Conservation (phyloP, 2,113 vertebrate genomes). For the Alligator sinensis region DNA sequence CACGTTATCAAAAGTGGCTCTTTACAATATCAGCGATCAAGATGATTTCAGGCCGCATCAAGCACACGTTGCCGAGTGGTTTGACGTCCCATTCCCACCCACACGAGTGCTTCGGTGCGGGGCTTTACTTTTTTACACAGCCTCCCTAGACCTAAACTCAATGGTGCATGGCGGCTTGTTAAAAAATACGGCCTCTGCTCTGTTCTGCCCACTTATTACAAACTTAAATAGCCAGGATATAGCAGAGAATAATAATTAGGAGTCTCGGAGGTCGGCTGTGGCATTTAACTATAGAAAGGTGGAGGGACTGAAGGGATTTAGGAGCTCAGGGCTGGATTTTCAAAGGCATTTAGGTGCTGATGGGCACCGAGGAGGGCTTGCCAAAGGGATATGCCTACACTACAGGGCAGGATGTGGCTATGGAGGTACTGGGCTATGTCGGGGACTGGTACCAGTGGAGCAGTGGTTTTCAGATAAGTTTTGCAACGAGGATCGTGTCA, state of each 20-base stretch:
- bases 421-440: fast-evolving
- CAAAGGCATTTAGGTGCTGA: fast-evolving
- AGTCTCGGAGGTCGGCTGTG: not conserved
- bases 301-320: fast-evolving
- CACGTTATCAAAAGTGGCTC: conserved; percentile 55
- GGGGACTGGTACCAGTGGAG: not conserved
- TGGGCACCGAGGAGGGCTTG: not conserved
- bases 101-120: fast-evolving
- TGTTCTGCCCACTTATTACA: not conserved
- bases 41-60: conserved; percentile 54
- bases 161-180: fast-evolving
- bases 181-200: fast-evolving
- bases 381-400: not conserved
- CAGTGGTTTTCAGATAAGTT: not conserved
- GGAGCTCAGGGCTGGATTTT: fast-evolving
- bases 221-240: fast-evolving
- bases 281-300: fast-evolving
- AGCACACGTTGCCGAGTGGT: not conserved
- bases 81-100: not conserved
- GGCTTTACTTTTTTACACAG: fast-evolving
- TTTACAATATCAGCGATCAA: conserved; percentile 47
- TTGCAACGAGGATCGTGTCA: too few species aligned
- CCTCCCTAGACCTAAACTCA: fast-evolving
- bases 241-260: fast-evolving
- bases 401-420: too few species aligned